Evolutionary conservation across 2,113 vertebrate genomes (phyloP), one percentile per base, ranked within the genome.

Genomic region (Limnothrissa miodon): DNA sequence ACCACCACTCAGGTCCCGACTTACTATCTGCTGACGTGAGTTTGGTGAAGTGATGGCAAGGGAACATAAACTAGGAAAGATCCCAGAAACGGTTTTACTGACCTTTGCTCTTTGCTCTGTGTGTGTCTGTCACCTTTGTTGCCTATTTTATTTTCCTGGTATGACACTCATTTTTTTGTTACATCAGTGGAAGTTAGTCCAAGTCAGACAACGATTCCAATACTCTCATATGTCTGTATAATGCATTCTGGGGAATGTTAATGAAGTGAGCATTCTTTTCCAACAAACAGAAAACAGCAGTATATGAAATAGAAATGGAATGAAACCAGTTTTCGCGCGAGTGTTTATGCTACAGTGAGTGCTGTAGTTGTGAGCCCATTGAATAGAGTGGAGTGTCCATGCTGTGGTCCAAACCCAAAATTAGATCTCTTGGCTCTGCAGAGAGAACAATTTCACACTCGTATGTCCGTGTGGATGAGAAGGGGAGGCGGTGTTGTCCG

Each of bases 371-470:
- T 11, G 59, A 29, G 36, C 17, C 66, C 29, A 74, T 29, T 25
- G 11, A 48, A 0, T 74, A 29, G 15, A 74, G 42, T 39, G 66
- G 66, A 74, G 66, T 36, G 66, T 2, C 25, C 66, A 29, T 33
- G 66, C 66, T 39, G 66, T 74, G 66, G 66, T 74, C 66, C 33
- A 74, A 4, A 74, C 66, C 66, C 66, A 36, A 74, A 74, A 17
- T 74, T 74, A 74, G 66, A 74, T 74, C 4, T 74, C 66, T 74
- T 74, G 66, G 62, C 62, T 70, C 62, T 33, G n/a, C 13, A 15
- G 9, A 70, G 29, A 11, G 66, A 17, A 39, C 66, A 39, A 2
- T 36, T 36, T 74, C 66, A 74, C 66, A 74, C 29, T 33, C 29
- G 13, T 13, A 10, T 70, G 66, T 70, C 66, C 13, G 29, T 70